phyloP scores from a whole-genome alignment of 2,797 vertebrate species.

The Euphonia xanthogaster region DNA sequence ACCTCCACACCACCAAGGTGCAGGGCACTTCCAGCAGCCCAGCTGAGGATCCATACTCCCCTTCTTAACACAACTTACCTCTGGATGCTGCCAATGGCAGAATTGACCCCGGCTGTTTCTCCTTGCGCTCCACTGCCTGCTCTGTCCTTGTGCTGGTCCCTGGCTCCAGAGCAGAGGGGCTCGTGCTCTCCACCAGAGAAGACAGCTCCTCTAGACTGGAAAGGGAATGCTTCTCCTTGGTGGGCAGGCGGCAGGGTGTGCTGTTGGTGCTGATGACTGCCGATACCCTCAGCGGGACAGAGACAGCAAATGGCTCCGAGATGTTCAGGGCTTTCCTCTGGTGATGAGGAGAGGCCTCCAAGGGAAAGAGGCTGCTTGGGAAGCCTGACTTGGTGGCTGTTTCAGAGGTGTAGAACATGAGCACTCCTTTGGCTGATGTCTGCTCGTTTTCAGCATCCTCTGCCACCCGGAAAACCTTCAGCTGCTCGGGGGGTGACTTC shows the following conservation, averaged over 20 bases:
- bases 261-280: constrained; percentile 97
- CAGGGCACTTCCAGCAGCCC: neutral
- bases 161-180: neutral
- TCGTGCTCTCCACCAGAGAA: constrained; percentile 52
- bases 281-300: constrained; percentile 90
- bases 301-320: constrained; percentile 95
- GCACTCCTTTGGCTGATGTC: constrained; percentile 87
- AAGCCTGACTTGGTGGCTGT: constrained; percentile 86
- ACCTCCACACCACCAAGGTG: neutral
- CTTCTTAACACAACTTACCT: neutral
- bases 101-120: constrained; percentile 27
- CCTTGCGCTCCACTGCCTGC: constrained; percentile 10
- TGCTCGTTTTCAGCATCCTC: constrained; percentile 85
- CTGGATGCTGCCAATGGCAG: neutral
- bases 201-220: constrained; percentile 78
- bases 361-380: constrained; percentile 89
- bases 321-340: constrained; percentile 95
- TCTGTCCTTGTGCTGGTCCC: neutral
- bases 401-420: constrained; percentile 91
- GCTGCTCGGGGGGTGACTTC: constrained; percentile 88
- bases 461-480: constrained; percentile 91
- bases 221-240: constrained; percentile 82
- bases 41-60: neutral
- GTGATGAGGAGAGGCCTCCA: constrained; percentile 92
- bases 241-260: constrained; percentile 85